Evolutionary conservation across 92 coral and sea anemone genomes (phyloP), one percentile per base, ranked within the genome.

Genomic region (Porites rus): DNA sequence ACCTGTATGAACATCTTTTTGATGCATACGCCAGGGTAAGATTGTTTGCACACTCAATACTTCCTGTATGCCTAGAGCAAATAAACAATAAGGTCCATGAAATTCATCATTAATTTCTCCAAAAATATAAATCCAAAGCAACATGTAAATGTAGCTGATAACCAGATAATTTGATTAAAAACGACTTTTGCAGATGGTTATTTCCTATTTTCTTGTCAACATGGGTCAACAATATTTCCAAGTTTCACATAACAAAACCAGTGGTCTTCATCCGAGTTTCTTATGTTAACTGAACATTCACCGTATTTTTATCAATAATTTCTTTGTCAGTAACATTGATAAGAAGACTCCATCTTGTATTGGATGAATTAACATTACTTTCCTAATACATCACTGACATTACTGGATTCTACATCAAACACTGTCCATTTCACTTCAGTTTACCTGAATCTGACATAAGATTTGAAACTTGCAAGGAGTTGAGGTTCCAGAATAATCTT

Each of bases 1-100:
- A 85, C 84, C 89, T 85, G 65, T 75, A 77, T 7, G 89, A 79
- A n/a, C 70, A 53, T 50, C 89, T 76, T 62, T 76, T 85, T 18
- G 89, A 76, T 31, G 84, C 59, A 63, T 85, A 85, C 8, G 60
- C 83, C 68, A 85, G 53, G 17, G 75, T 28, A 66, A 85, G 89
- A 62, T 68, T 85, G 60, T 77, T 85, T 4, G 83, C 83, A 85
- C 89, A 67, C 54, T 85, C 89, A 31, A 85, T 64, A 18, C 83
- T 77, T 25, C 89, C 89, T 22, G 89, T 85, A 64, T 85, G 84
- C 51, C 89, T 85, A 25, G 46, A 77, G 28, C 1, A 77, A 76
- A 38, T 25, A 5, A 77, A 19, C n/a, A 64, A 64, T 12, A 2
- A 12, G 22, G n/a, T 64, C n/a, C 68, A 12, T 64, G 19, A 64